Evolutionary conservation across 2,113 vertebrate species (phyloP), one percentile per base, ranked within the genome.

Genomic region (Oxygymnocypris stewartii): DNA sequence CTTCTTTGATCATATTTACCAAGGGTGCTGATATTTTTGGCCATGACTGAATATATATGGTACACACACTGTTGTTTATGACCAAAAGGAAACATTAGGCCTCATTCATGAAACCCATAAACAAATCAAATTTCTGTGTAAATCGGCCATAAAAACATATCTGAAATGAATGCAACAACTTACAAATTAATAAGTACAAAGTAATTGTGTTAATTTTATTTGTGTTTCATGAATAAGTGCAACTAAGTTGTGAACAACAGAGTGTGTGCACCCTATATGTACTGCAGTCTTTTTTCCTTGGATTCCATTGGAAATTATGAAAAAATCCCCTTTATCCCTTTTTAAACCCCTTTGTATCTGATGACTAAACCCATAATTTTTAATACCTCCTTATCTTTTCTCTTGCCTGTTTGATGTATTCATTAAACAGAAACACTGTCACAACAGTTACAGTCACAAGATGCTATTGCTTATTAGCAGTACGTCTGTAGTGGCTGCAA

Each of bases 311-410:
- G 40, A 76, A 67, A 51, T 28, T 25, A 23, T n/a, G 35, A 1
- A 25, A 63, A 86, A 80, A 80, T 35, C 37, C 9, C 23, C 7
- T 49, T 67, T 49, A 28, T 37, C 2, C 47, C 2, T 4, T 42
- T 42, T 42, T 42, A 42, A 11, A 6, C 40, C 40, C 40, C 40
- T 42, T 42, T 42, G 40, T 42, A 18, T 42, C 18, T 69, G 20
- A 71, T 78, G 23, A 42, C 44, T 67, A 54, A 37, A 61, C 28
- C 16, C 25, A 31, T 75, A 13, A 75, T 73, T 79, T 67, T 77
- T 20, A 77, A 35, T 5, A 4, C 49, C 1, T 57, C 49, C 10
- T 79, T 78, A 31, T 51, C 28, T 54, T 77, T 28, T 51, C 8
- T 1, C 31, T 14, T n/a, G 31, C 5, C 31, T 40, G 1, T 79